Conservation (phyloP, 1,140 invertebrate genomes). For the Saccostrea echinata region DNA sequence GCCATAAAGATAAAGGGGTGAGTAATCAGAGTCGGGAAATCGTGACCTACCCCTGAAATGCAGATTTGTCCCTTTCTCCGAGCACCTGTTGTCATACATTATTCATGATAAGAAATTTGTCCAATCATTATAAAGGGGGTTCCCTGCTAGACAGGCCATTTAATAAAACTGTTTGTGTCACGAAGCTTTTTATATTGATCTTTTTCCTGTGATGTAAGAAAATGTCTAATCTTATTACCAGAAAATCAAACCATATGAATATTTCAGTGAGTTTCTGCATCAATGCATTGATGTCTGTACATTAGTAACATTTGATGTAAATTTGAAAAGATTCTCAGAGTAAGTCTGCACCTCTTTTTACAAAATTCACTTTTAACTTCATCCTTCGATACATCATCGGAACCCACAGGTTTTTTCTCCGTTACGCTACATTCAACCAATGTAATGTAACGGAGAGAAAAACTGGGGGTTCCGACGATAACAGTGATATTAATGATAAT, state of each 20-base stretch:
- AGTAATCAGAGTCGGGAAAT: not conserved
- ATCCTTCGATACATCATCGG: too few species aligned
- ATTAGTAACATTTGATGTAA: too few species aligned
- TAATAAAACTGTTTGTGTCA: not conserved
- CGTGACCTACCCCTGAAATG: conserved; percentile 24
- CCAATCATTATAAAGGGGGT: not conserved
- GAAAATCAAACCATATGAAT: not conserved
- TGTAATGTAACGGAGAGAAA: too few species aligned
- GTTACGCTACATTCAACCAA: too few species aligned
- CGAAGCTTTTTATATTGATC: not conserved
- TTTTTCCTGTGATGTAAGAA: not conserved
- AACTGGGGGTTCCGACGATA: too few species aligned
- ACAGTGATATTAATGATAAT: too few species aligned
- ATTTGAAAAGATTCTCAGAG: too few species aligned
- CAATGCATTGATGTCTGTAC: too few species aligned
- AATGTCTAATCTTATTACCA: conserved; percentile 16
- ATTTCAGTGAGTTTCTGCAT: not conserved
- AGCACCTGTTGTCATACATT: conserved; percentile 17
- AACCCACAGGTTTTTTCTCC: too few species aligned
- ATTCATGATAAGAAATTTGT: conserved; percentile 26
- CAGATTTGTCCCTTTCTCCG: not conserved
- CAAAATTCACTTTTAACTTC: too few species aligned
- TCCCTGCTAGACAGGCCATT: not conserved
- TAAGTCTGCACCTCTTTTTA: too few species aligned
- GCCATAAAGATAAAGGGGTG: conserved; percentile 11